Conservation (phyloP, 2,113 vertebrate species). For the Accipiter virgatus region DNA sequence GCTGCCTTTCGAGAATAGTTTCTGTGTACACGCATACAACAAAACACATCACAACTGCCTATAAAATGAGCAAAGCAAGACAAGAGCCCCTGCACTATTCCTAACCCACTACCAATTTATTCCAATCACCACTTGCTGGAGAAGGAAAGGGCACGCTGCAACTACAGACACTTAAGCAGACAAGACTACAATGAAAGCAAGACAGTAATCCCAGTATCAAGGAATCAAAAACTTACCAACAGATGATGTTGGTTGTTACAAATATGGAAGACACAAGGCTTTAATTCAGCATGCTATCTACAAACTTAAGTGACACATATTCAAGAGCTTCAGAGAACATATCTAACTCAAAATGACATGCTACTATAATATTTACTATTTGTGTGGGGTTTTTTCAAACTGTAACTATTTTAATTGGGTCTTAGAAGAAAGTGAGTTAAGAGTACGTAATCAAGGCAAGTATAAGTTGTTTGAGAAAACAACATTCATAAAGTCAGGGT, state of each 20-base stretch:
- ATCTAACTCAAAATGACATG: not conserved
- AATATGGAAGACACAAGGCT: not conserved
- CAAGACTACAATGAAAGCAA: not conserved
- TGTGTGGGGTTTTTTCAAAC: not conserved
- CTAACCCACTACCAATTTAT: too few relatives aligned
- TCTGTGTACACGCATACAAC: accelerated
- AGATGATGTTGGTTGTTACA: not conserved
- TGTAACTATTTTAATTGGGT: not conserved
- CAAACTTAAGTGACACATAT: not conserved
- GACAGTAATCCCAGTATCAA: not conserved
- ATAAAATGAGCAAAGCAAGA: not conserved
- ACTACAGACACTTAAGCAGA: not conserved
- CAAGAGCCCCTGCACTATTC: not conserved
- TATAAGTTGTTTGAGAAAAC: not conserved
- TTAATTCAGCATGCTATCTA: not conserved
- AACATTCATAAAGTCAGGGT: not conserved
- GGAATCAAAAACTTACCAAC: not conserved
- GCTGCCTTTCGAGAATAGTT: not conserved
- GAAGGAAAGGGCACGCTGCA: not conserved
- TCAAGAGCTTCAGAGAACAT: not conserved
- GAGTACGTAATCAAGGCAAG: not conserved
- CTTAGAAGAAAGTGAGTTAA: not conserved
- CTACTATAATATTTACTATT: not conserved
- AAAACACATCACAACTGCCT: accelerated
- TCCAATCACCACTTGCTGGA: not conserved